Percentiles rank a stretch among this genome's conserved stretches.
Evolutionary conservation across 1,140 invertebrate species (phyloP).

Genomic region (Protaetia brevitarsis): DNA sequence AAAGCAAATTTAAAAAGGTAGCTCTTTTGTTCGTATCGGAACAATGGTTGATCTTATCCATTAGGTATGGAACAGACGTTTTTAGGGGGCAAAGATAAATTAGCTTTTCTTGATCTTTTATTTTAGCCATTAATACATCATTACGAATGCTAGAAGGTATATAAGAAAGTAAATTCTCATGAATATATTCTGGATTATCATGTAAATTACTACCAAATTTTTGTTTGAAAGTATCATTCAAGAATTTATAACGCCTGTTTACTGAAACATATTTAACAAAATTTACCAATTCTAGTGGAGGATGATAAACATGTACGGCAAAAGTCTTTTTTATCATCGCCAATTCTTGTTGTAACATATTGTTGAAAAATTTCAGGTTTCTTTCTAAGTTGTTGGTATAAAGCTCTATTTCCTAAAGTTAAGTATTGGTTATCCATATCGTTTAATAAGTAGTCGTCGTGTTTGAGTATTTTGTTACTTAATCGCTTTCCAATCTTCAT

Average conservation of each 20-base stretch:
- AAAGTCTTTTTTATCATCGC: background rate
- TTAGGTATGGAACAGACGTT: background rate
- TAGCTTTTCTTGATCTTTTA: background rate
- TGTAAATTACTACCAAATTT: constrained; percentile 1
- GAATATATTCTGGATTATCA: background rate
- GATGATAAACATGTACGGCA: too few species aligned
- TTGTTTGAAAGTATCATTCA: background rate
- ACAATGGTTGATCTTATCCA: background rate
- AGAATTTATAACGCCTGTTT: background rate
- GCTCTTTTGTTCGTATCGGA: background rate
- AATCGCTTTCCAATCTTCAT: background rate
- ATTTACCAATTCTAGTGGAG: background rate
- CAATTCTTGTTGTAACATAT: background rate
- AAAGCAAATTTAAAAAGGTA: background rate
- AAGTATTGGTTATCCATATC: background rate
- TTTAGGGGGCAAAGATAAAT: background rate
- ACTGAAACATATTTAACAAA: background rate
- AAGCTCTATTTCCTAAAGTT: background rate
- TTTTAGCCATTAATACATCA: background rate
- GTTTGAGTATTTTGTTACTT: background rate
- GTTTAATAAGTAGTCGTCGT: background rate
- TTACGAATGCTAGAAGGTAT: background rate
- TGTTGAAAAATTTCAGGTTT: background rate
- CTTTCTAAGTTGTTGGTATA: background rate
- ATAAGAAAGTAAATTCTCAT: background rate